phyloP scores from a whole-genome alignment of 2,888 invertebrate species.

The Anoncus sp. region DNA sequence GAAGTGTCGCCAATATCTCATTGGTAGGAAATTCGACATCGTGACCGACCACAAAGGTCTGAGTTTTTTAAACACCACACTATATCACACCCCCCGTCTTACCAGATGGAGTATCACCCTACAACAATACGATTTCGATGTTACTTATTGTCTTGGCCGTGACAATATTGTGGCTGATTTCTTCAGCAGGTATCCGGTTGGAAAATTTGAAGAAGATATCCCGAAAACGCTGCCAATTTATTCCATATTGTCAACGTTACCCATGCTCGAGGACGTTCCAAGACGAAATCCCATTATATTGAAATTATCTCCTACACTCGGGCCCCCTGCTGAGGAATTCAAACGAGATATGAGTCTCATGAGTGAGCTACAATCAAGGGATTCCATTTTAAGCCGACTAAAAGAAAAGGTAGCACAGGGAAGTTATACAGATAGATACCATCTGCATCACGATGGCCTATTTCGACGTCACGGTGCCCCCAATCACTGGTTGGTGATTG shows the following conservation, averaged over 20 bases:
- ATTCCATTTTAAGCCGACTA: no score
- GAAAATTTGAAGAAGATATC: background rate
- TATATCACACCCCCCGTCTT: background rate
- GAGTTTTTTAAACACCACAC: slow-evolving; percentile 62
- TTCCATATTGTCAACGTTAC: no score
- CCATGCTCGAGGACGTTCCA: no score
- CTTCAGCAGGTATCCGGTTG: slow-evolving; percentile 64
- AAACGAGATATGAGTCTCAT: no score
- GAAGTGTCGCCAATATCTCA: slow-evolving; percentile 60
- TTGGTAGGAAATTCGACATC: slow-evolving; percentile 66
- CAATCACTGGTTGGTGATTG: background rate
- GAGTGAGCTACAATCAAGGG: no score
- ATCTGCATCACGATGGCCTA: background rate
- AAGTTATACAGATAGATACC: no score
- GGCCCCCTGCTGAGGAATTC: no score
- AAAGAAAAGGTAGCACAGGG: no score
- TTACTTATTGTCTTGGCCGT: slow-evolving; percentile 47
- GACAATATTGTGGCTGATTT: slow-evolving; percentile 67
- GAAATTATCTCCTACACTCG: no score
- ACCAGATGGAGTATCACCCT: background rate
- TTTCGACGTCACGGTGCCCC: background rate
- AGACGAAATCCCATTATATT: no score
- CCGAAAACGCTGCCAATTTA: no score
- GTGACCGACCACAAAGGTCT: slow-evolving; percentile 62
- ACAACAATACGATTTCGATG: background rate